Base-by-base conservation (phyloP, 2,113 vertebrate species). In the Cyphomyrus discorhynchus region DNA sequence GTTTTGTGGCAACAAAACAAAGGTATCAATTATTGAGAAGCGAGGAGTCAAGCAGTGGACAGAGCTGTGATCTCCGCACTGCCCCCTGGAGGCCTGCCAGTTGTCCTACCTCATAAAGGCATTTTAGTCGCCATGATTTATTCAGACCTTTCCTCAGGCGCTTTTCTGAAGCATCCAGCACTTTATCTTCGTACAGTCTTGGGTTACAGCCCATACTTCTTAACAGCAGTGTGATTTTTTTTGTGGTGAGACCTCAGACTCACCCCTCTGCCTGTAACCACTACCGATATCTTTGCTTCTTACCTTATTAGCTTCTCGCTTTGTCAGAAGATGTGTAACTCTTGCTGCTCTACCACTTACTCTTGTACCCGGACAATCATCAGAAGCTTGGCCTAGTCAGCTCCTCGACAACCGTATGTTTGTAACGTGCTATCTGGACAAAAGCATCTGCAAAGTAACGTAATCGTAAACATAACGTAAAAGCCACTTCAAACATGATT, bases 1-100 rank as follows among this genome's bases (percentile, higher is more conserved):
- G 94, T 94, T 96, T 95, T 94, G 94, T 94, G 93, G 95, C 95
- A 95, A 93, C 95, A 94, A 93, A 95, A 93, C 52, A 66, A 93
- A 90, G 80, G 13, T 92, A 95, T 96, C 91, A 95, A 96, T 96
- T 93, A 96, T 96, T 96, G 94, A 96, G 85, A 50, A 27, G 52
- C 62, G n/a, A 74, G 90, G 92, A 93, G 92, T 93, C 91, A 92
- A 92, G 91, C 91, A 82, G 87, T 88, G 90, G 91, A 85, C 84
- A 89, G 50, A 45, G 86, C 88, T 83, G 46, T 86, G 86, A 88
- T 35, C 88, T 66, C 90, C 85, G 47, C 62, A 27, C 42, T 4
- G 85, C 27, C 35, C 35, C 62, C 74, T 89, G 5, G 52, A 70
- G 62, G 84, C 86, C 89, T 46, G 47, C n/a, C 91, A 91, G 91